phyloP scores from a whole-genome alignment of 2,113 vertebrate species.

The Myrmecobius fasciatus region DNA sequence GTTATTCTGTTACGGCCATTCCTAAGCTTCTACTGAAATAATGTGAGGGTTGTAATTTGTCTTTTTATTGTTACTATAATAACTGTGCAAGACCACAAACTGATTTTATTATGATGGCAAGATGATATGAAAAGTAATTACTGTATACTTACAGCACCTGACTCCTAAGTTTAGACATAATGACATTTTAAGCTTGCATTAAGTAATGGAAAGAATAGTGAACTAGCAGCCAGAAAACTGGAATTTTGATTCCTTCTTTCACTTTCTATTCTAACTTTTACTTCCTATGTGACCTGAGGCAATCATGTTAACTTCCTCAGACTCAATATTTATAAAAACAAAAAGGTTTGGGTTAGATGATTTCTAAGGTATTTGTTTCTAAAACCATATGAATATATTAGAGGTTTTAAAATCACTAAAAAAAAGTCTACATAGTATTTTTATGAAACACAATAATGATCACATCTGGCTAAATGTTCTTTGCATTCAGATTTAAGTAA shows the following conservation, averaged over 20 bases:
- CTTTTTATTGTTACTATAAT: not conserved
- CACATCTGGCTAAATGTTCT: not conserved
- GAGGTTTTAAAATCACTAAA: not conserved
- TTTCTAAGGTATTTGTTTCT: not conserved
- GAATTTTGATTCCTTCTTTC: not conserved
- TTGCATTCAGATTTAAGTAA: not conserved
- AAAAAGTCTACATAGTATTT: not conserved
- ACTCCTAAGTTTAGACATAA: not conserved
- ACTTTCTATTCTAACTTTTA: not conserved
- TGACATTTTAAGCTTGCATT: slow-evolving; percentile 16
- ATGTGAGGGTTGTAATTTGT: slow-evolving; percentile 2
- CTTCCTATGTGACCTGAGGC: not conserved
- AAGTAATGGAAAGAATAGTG: not conserved
- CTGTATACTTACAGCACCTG: not conserved
- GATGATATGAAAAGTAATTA: not conserved
- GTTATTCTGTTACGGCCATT: not conserved
- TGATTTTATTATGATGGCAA: not conserved
- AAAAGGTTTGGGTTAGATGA: not conserved
- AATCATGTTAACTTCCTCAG: not conserved
- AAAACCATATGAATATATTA: not conserved
- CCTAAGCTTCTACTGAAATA: not conserved
- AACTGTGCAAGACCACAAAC: not conserved
- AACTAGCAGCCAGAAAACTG: not conserved
- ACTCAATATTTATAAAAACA: not conserved
- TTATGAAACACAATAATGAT: not conserved